Evolutionary conservation across 2,797 vertebrate species (phyloP).

Genomic region (Numenius phaeopus): DNA sequence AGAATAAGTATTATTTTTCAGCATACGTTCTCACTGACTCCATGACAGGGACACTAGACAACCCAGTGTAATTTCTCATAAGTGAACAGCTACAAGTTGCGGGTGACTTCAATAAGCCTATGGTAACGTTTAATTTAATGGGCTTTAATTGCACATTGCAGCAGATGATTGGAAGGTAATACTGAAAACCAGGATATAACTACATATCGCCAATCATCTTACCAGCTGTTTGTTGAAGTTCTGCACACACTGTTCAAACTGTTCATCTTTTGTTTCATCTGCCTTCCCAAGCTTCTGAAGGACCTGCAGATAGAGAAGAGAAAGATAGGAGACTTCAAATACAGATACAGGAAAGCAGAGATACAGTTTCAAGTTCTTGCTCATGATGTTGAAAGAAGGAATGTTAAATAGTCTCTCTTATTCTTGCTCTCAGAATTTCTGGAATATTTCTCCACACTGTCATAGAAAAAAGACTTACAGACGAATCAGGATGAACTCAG

Average conservation of each 20-base stretch:
- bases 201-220: slow-evolving; percentile 40
- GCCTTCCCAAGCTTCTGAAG: slow-evolving; percentile 99
- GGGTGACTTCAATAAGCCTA: neutral
- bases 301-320: slow-evolving; percentile 81
- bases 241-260: slow-evolving; percentile 97
- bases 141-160: neutral
- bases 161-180: neutral
- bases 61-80: neutral
- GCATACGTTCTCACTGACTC: neutral
- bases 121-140: neutral
- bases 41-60: neutral
- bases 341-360: neutral
- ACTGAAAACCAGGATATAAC: neutral
- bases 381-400: neutral
- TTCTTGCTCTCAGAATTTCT: neutral
- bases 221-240: slow-evolving; percentile 99
- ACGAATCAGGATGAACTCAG: neutral
- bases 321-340: neutral
- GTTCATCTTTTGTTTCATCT: slow-evolving; percentile 96
- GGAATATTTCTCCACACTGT: neutral
- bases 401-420: neutral
- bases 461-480: neutral
- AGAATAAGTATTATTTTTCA: neutral
- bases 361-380: neutral
- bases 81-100: neutral